Conservation (phyloP, 2,113 vertebrate species). For the Pterophyllum scalare region DNA sequence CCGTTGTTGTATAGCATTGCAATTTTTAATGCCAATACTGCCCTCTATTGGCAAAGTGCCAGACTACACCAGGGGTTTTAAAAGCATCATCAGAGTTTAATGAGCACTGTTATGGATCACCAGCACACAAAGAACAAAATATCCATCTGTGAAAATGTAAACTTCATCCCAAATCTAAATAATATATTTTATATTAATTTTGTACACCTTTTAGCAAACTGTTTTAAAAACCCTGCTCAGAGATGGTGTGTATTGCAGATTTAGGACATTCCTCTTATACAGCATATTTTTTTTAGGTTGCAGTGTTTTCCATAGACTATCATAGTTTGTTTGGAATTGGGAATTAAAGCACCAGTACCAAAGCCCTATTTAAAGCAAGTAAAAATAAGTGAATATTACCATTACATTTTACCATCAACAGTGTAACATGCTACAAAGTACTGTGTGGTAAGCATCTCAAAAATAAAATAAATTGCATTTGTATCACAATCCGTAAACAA, state of each 20-base stretch:
- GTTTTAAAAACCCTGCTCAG: not conserved
- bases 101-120: not conserved
- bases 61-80: not conserved
- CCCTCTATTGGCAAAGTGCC: slow-evolving; percentile 29
- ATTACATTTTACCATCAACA: not conserved
- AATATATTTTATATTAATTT: not conserved
- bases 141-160: not conserved
- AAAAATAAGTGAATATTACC: not conserved
- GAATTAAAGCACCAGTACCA: not conserved
- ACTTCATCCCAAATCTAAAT: not conserved
- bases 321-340: not conserved
- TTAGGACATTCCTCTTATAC: not conserved
- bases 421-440: not conserved
- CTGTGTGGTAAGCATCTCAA: not conserved
- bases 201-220: not conserved
- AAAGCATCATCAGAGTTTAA: not conserved
- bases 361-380: not conserved
- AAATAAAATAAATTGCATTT: not conserved
- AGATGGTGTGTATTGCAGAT: not conserved
- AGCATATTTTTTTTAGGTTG: not conserved
- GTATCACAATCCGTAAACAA: not conserved
- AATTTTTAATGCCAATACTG: slow-evolving; percentile 38
- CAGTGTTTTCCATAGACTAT: not conserved
- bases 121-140: not conserved
- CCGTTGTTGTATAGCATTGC: not conserved